Base-by-base conservation (phyloP, 2,888 invertebrate genomes). In the Beris morrisii region DNA sequence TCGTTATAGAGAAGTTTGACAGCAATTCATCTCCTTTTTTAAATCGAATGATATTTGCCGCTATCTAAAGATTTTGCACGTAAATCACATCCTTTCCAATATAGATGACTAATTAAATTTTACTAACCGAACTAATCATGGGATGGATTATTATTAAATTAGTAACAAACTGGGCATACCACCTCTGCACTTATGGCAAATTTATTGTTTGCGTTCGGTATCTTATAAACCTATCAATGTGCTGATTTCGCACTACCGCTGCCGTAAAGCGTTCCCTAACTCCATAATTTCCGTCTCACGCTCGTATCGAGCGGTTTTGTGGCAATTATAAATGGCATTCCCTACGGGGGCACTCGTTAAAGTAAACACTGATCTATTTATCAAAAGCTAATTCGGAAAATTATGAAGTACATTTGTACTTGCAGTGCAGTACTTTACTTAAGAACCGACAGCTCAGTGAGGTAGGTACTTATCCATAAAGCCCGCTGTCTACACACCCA, bases 381-480 rank as follows among this genome's bases (percentile, higher is more conserved):
- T 66, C 66, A 66, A 55, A 22, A 28, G 44, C 43, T 67, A 63
- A 67, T 67, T 55, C 56, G 56, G 50, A 55, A 50, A 63, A 63
- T 63, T 63, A 66, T 31, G 31, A 53, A 31, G 12, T 31, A 30
- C 53, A 53, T 53, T 53, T 53, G 12, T 32, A n/a, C 13, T 58
- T 30, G 38, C 9, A 38, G 38, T 38, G 38, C 38, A 38, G 38
- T 9, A 38, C 5, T 38, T 38, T 9, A 38, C 38, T 5, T 22
- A 38, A 38, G 22, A 15, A 15, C 6, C 56, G 12, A 65, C 45
- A 46, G 22, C 56, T 45, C 6, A 28, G 22, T 54, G 31, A n/a
- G 48, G 13, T 12, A 5, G 15, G 15, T 46, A 13, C 46, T 13
- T 15, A 9, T 22, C 52, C 52, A 52, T 52, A 52, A 52, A 22